Evolutionary conservation across 2,113 vertebrate species (phyloP).

Genomic region (Trichechus manatus): DNA sequence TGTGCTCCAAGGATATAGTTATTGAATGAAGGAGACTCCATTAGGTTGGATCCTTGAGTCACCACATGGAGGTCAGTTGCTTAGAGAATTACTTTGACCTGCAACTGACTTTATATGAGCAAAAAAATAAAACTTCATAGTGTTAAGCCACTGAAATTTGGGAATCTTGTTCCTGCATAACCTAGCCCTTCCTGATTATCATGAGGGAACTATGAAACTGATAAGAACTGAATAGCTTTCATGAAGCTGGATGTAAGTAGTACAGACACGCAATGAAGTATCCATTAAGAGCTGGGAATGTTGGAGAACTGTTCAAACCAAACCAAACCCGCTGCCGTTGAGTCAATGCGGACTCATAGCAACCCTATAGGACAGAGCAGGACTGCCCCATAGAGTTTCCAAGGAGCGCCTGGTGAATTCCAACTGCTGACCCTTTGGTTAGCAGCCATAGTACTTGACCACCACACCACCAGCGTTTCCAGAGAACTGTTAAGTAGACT

Average conservation of each 20-base stretch:
- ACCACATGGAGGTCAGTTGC: background rate
- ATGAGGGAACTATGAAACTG: background rate
- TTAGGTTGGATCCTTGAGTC: background rate
- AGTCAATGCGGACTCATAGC: too few species aligned
- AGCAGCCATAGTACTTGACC: too few species aligned
- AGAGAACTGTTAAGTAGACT: background rate
- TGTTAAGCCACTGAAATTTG: background rate
- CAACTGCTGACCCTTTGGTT: too few species aligned
- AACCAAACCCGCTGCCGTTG: too few species aligned
- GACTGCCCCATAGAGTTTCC: too few species aligned
- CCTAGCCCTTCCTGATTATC: background rate
- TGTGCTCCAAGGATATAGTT: background rate
- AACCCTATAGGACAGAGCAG: too few species aligned
- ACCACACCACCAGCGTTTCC: too few species aligned
- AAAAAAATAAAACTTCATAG: background rate
- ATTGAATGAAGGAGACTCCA: background rate
- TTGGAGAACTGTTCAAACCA: background rate
- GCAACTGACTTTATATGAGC: background rate
- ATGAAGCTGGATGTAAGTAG: background rate
- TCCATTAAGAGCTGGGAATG: background rate
- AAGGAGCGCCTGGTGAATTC: too few species aligned
- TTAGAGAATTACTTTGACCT: background rate
- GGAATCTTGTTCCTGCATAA: background rate
- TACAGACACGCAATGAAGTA: background rate
- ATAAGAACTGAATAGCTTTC: slow-evolving; percentile 10